These are phyloP conservation scores for Isaurus tuberculatus DNA, from an alignment of 92 coral and sea anemone genomes.

Conservation along the genomic window DNA sequence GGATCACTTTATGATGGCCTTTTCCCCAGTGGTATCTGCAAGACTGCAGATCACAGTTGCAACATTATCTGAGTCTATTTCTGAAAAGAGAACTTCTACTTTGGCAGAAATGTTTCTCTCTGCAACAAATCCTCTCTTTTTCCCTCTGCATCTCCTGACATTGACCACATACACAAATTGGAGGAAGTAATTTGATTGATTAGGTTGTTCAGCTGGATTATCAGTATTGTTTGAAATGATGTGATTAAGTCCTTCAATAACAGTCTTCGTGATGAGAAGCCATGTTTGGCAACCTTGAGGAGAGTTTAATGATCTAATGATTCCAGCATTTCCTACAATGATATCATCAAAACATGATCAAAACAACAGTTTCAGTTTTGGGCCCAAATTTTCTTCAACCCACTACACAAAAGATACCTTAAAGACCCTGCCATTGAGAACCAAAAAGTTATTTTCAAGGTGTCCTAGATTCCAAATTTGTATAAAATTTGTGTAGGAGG, in stretches of 20 bases:
- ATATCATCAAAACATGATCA: neutral
- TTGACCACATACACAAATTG: constrained; percentile 29
- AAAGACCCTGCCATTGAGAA: neutral
- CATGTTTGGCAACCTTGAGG: constrained; percentile 24
- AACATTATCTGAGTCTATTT: constrained; percentile 55
- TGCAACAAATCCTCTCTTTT: constrained; percentile 44
- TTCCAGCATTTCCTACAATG: constrained; percentile 1
- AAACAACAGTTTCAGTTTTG: neutral
- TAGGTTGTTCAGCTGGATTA: neutral
- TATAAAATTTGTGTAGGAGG: neutral
- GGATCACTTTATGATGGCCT: constrained; percentile 54
- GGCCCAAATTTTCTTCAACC: neutral
- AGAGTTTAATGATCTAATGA: constrained; percentile 3
- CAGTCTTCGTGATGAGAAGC: constrained; percentile 20
- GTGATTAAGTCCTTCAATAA: constrained; percentile 37
- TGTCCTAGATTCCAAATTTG: neutral
- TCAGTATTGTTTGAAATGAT: neutral
- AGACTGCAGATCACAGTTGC: constrained; percentile 55
- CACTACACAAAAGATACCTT: neutral
- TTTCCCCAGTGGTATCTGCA: constrained; percentile 53
- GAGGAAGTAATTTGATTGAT: neutral
- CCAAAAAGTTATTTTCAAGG: neutral
- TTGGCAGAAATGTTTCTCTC: constrained; percentile 36
- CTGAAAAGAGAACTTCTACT: constrained; percentile 24
- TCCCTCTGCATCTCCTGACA: constrained; percentile 12